A percentile compares a stretch with the other conserved stretches of the same genome.
Evolutionary conservation across 2,113 vertebrate genomes (phyloP).

Genomic region (Marmota flaviventris): DNA sequence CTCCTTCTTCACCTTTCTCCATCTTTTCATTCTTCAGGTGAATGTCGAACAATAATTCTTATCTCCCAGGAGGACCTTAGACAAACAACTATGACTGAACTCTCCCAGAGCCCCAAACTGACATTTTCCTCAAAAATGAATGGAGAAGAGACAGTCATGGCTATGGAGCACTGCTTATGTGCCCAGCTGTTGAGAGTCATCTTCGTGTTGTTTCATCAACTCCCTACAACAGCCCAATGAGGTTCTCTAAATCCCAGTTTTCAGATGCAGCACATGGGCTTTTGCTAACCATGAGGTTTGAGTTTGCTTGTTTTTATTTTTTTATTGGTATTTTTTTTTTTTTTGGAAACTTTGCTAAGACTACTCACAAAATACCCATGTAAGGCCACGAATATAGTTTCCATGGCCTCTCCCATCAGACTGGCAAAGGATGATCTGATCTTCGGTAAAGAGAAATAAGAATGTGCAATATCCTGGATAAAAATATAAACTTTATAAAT

Average conservation of each 20-base stretch:
- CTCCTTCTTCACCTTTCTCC: background rate
- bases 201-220: no score
- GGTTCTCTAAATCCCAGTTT: background rate
- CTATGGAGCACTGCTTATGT: fast-evolving
- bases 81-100: background rate
- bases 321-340: background rate
- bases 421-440: background rate
- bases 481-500: conserved; percentile 42
- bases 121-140: background rate
- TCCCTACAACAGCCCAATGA: background rate
- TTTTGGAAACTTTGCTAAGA: background rate
- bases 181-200: background rate
- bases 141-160: fast-evolving
- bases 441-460: background rate
- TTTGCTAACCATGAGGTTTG: background rate
- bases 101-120: background rate
- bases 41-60: background rate
- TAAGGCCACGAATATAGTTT: background rate
- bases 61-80: background rate
- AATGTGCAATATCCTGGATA: background rate
- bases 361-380: background rate
- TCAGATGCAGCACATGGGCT: background rate
- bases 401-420: background rate
- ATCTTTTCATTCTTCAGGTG: background rate
- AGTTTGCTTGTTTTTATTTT: background rate